Evolutionary conservation across 2,113 vertebrate species (phyloP).

Genomic region (Syngnathoides biaculeatus): DNA sequence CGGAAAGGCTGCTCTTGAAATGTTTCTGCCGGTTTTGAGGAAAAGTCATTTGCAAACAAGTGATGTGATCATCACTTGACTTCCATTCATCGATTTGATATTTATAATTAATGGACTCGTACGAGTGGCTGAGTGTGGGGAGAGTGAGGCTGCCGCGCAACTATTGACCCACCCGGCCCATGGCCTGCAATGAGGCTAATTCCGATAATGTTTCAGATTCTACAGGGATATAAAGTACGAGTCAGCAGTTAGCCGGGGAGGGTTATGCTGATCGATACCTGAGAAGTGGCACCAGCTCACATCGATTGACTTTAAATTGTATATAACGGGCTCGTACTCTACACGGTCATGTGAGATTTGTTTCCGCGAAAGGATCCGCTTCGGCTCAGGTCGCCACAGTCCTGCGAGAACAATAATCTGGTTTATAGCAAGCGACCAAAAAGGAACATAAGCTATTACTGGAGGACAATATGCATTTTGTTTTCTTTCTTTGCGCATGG

Average conservation of each 20-base stretch:
- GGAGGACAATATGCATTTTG: not conserved
- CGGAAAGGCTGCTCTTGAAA: conserved; percentile 1
- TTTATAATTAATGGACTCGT: conserved; percentile 6
- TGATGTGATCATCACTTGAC: not conserved
- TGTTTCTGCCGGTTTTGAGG: conserved; percentile 7
- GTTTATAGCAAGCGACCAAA: not conserved
- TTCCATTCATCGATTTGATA: conserved; percentile 8
- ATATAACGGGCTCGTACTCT: too few species aligned
- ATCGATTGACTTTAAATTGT: not conserved
- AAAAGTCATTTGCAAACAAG: conserved; percentile 6
- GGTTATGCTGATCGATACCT: conserved; percentile 34
- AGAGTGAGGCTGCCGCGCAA: not conserved
- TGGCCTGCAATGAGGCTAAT: conserved; percentile 18
- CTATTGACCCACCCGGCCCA: conserved; percentile 10
- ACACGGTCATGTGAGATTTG: too few species aligned
- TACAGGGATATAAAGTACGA: not conserved
- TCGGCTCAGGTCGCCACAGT: too few species aligned
- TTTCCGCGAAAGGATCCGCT: too few species aligned
- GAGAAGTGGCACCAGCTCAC: conserved; percentile 37
- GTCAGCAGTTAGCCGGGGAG: conserved; percentile 15
- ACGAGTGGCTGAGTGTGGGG: not conserved
- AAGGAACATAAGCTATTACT: not conserved
- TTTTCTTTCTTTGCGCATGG: not conserved
- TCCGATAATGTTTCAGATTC: conserved; percentile 24
- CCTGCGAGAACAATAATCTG: not conserved